A percentile compares a stretch with the other conserved stretches of the same genome.
These are phyloP conservation scores for Sisyra terminalis DNA, from an alignment of 2,888 invertebrate species.

Conservation along the genomic window DNA sequence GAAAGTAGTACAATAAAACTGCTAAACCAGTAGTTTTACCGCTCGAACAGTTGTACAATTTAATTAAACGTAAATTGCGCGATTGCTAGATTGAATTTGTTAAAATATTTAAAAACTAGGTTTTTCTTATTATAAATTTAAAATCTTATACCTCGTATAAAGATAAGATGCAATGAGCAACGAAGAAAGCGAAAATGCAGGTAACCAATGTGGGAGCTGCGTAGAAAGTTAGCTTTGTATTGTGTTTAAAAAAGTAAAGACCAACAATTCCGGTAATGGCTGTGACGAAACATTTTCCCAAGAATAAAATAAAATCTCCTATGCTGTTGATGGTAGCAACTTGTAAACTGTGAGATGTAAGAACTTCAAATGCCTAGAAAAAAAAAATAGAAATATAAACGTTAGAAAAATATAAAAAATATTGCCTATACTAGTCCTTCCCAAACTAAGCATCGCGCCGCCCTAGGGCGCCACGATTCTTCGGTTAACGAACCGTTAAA, in stretches of 20 bases:
- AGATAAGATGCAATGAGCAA: constrained; percentile 84
- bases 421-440: too few species aligned
- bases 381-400: constrained; percentile 9
- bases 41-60: too few species aligned
- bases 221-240: constrained; percentile 60
- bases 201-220: constrained; percentile 74
- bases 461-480: too few species aligned
- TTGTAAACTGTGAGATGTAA: constrained; percentile 68
- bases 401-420: too few species aligned
- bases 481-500: too few species aligned
- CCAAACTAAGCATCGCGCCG: too few species aligned
- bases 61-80: too few species aligned
- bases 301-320: constrained; percentile 82
- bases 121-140: background rate
- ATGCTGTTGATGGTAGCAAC: constrained; percentile 84
- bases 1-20: too few species aligned
- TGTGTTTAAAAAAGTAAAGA: constrained; percentile 55
- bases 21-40: too few species aligned
- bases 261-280: constrained; percentile 67
- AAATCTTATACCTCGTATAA: constrained; percentile 65
- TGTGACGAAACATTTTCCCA: constrained; percentile 73
- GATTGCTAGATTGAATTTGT: too few species aligned
- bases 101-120: background rate
- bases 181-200: constrained; percentile 75
- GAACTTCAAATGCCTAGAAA: constrained; percentile 67